Evolutionary conservation across 2,888 invertebrate genomes (phyloP).

Genomic region (Troides aeacus): DNA sequence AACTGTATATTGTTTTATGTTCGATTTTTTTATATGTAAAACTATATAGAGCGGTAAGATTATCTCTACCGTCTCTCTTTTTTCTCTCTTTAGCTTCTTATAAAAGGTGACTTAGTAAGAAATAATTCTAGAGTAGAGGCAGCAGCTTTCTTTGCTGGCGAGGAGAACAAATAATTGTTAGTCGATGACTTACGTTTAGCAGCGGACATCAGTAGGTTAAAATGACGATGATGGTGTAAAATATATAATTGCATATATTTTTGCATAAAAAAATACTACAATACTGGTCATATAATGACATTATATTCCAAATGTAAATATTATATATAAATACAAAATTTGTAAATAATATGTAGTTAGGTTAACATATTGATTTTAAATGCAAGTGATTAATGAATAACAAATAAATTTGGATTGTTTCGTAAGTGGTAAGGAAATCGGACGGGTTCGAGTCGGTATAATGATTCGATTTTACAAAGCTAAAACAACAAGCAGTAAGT

Average conservation of each 20-base stretch:
- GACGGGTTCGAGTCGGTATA: slow-evolving; percentile 4
- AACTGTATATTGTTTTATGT: not conserved
- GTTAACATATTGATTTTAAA: not conserved
- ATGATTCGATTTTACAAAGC: slow-evolving; percentile 17
- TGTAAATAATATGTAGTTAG: not conserved
- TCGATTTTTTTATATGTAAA: no score
- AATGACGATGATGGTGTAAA: no score
- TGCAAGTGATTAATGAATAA: not conserved
- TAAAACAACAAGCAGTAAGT: not conserved
- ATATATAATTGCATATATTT: no score
- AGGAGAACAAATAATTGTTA: no score
- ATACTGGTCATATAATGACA: slow-evolving; percentile 23
- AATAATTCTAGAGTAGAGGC: no score
- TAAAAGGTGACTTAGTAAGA: no score
- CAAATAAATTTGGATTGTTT: slow-evolving; percentile 13
- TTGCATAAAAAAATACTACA: not conserved
- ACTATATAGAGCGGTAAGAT: no score
- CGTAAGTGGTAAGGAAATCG: slow-evolving; percentile 14
- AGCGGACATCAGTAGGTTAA: no score
- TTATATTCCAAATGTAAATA: slow-evolving; percentile 1
- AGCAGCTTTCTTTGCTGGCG: no score
- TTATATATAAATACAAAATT: not conserved
- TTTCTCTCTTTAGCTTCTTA: no score
- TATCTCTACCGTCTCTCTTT: no score
- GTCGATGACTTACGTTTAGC: no score